Evolutionary conservation across 2,888 invertebrate species (phyloP).

Genomic region (Oligia fasciuncula): DNA sequence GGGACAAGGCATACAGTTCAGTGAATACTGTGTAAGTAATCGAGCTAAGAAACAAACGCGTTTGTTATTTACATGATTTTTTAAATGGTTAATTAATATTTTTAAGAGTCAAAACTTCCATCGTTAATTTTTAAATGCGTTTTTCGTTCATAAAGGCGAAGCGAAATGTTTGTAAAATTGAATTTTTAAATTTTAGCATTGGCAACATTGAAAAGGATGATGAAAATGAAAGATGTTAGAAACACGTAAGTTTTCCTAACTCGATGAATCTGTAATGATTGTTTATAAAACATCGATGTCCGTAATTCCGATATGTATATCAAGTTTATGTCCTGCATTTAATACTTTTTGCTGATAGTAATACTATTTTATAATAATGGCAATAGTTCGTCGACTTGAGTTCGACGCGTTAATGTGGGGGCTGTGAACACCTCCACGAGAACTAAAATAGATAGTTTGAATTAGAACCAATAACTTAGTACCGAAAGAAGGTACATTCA

Average conservation of each 20-base stretch:
- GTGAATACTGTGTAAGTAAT: constrained; percentile 34
- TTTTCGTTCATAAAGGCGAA: constrained; percentile 30
- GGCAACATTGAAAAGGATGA: constrained; percentile 31
- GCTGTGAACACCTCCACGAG: constrained; percentile 32
- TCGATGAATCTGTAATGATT: constrained; percentile 45
- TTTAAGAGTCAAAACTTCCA: background rate
- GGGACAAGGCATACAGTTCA: constrained; percentile 27
- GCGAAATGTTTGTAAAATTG: constrained; percentile 20
- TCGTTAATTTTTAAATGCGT: constrained; percentile 22
- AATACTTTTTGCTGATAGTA: constrained; percentile 64
- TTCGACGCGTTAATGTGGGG: constrained; percentile 37
- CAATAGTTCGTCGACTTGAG: constrained; percentile 55
- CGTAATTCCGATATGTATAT: constrained; percentile 78
- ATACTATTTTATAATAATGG: constrained; percentile 69
- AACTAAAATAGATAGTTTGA: constrained; percentile 48
- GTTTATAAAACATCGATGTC: constrained; percentile 47
- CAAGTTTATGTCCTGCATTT: constrained; percentile 64
- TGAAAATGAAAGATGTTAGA: constrained; percentile 7
- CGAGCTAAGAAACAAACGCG: constrained; percentile 44
- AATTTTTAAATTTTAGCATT: constrained; percentile 3
- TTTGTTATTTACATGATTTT: constrained; percentile 9
- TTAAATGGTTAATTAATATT: constrained; percentile 7
- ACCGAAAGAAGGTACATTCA: constrained; percentile 36
- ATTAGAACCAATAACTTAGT: constrained; percentile 40
- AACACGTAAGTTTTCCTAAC: constrained; percentile 29